These are phyloP conservation scores for Galerucella calmariensis DNA, from an alignment of 2,888 invertebrate species.

Conservation along the genomic window DNA sequence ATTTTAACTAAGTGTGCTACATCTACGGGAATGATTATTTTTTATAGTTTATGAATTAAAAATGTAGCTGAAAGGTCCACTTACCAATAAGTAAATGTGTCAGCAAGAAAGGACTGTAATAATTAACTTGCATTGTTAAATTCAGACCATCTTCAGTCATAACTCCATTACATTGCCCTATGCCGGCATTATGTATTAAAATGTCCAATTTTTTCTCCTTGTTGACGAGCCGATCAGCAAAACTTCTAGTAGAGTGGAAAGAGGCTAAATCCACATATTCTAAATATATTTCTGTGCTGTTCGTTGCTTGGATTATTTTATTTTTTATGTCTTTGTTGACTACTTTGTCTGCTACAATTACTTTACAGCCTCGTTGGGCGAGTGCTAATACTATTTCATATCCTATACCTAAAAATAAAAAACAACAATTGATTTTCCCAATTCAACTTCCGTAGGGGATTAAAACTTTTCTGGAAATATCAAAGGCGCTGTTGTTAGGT, in stretches of 20 bases:
- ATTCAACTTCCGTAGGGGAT: no score
- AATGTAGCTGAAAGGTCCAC: background rate
- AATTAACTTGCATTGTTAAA: constrained; percentile 74
- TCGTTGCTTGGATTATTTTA: constrained; percentile 55
- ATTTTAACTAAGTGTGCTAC: no score
- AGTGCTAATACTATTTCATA: constrained; percentile 62
- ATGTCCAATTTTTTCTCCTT: constrained; percentile 70
- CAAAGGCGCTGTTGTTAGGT: no score
- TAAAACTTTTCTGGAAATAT: no score
- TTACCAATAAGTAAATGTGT: constrained; percentile 72
- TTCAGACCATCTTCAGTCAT: constrained; percentile 70
- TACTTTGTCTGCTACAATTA: constrained; percentile 66
- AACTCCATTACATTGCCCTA: constrained; percentile 66
- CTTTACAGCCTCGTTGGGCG: constrained; percentile 66
- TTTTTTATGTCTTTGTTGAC: constrained; percentile 49
- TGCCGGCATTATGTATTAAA: constrained; percentile 74
- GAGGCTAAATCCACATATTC: constrained; percentile 68
- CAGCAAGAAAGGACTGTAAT: constrained; percentile 77
- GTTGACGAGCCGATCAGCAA: constrained; percentile 70
- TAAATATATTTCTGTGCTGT: constrained; percentile 58
- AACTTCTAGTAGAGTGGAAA: constrained; percentile 69
- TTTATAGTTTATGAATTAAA: no score
- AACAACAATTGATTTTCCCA: background rate
- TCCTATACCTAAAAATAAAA: constrained; percentile 61
- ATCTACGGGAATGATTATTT: no score